Percentiles rank a stretch among this genome's conserved stretches.
Conservation (phyloP, 1,140 invertebrate genomes). For the Danaus melanippus region DNA sequence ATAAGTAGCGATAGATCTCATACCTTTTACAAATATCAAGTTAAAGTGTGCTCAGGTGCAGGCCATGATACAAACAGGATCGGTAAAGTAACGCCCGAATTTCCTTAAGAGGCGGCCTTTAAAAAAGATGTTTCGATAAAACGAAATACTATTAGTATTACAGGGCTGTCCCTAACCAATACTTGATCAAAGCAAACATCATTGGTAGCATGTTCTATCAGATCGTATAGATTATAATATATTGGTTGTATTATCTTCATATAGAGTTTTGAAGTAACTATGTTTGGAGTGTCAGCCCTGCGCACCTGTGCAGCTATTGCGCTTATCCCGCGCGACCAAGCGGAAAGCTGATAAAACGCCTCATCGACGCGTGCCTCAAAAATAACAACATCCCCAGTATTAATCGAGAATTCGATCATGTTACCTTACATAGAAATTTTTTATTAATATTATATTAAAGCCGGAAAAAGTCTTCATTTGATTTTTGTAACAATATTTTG, state of each 20-base stretch:
- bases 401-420: too few relatives aligned
- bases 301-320: conserved; percentile 21
- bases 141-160: conserved; percentile 14
- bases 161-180: conserved; percentile 24
- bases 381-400: conserved; percentile 14
- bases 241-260: too few relatives aligned
- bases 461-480: too few relatives aligned
- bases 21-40: not conserved
- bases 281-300: conserved; percentile 23
- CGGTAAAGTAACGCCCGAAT: conserved; percentile 40
- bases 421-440: too few relatives aligned
- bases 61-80: conserved; percentile 22
- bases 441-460: too few relatives aligned
- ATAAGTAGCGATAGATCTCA: not conserved
- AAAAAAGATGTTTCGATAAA: conserved; percentile 22
- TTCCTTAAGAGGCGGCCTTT: conserved; percentile 38
- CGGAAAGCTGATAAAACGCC: conserved; percentile 46
- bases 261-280: conserved; percentile 5
- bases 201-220: too few relatives aligned
- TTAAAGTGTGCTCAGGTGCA: too few relatives aligned
- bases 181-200: conserved; percentile 2
- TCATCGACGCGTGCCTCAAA: conserved; percentile 21
- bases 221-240: too few relatives aligned
- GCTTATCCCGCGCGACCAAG: conserved; percentile 25
- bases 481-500: too few relatives aligned